phyloP scores from a whole-genome alignment of 2,113 vertebrate genomes.

The Theristicus caerulescens region DNA sequence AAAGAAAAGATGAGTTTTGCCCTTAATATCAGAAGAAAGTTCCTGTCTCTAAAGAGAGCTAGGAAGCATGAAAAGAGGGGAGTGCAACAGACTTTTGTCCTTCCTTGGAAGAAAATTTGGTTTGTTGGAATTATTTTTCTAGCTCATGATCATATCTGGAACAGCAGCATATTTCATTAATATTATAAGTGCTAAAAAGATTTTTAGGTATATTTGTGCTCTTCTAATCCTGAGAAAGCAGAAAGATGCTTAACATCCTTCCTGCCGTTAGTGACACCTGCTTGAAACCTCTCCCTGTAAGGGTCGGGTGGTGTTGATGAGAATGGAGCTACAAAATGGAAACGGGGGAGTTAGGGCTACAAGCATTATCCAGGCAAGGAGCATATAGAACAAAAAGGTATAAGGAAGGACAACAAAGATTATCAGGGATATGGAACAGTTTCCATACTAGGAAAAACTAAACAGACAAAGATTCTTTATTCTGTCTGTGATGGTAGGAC shows the following conservation, averaged over 20 bases:
- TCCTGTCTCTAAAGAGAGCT: neutral
- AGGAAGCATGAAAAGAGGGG: neutral
- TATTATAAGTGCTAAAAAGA: neutral
- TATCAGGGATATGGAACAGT: neutral
- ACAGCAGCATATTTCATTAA: neutral
- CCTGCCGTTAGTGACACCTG: neutral
- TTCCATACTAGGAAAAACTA: neutral
- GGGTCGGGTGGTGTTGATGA: neutral
- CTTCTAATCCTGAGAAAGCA: neutral
- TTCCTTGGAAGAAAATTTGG: neutral
- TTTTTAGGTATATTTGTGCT: neutral
- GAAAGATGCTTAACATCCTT: neutral
- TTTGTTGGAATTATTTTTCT: neutral
- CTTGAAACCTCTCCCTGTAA: neutral
- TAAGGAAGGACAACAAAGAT: neutral
- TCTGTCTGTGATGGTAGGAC: accelerated
- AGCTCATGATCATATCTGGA: neutral
- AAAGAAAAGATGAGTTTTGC: neutral
- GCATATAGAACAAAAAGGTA: neutral
- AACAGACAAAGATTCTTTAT: neutral
- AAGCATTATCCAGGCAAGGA: neutral
- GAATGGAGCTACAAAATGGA: neutral
- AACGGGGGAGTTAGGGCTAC: neutral
- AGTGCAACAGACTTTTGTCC: neutral
- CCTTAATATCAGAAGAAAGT: neutral